Conservation (phyloP, 37 sponge, comb jelly and placozoan genomes). For the Oopsacas minuta region DNA sequence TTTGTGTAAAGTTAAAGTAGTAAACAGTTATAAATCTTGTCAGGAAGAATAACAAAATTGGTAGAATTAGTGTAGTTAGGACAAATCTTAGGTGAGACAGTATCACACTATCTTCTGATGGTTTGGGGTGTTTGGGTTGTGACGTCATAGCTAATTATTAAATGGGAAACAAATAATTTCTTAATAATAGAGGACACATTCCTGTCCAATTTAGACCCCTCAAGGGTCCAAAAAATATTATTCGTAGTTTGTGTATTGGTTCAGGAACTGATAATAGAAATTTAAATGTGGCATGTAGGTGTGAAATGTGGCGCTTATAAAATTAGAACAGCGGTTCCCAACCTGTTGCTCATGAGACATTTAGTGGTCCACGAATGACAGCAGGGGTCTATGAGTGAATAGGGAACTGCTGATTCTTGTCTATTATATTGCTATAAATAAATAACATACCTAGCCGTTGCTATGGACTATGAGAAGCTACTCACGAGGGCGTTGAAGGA, state of each 20-base stretch:
- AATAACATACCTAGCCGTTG: not conserved
- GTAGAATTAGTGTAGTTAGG: not conserved
- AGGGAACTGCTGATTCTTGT: not conserved
- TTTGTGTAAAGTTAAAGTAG: not conserved
- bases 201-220: not conserved
- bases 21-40: not conserved
- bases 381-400: no score
- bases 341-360: not conserved
- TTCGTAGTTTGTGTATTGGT: no score
- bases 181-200: no score
- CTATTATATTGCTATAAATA: not conserved
- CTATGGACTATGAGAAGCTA: slow-evolving; percentile 15
- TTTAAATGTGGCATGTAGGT: no score
- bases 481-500: slow-evolving; percentile 12
- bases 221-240: no score
- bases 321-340: not conserved
- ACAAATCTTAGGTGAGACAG: not conserved
- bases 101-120: not conserved
- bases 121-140: not conserved
- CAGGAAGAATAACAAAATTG: not conserved
- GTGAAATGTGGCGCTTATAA: no score
- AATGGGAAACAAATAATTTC: not conserved
- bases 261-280: no score
- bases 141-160: not conserved
- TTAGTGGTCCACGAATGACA: not conserved